Evolutionary conservation across 2,797 vertebrate species (phyloP), one percentile per base, ranked within the genome.

Genomic region (Tangara arthus): DNA sequence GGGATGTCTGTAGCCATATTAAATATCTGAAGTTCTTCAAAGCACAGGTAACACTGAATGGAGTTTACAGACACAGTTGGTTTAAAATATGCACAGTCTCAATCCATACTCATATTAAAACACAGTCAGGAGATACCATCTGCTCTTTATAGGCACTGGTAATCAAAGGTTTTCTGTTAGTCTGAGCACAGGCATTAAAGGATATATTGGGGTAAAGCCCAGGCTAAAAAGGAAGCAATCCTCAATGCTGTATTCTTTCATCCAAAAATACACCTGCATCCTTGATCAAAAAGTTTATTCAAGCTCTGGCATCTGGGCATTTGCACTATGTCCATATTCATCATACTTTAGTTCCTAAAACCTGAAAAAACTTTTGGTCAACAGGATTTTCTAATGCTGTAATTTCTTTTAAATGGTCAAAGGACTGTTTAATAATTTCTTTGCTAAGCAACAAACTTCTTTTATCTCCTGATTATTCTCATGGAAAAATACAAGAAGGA

Each of bases 11-110:
- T 30, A 94, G 91, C 82, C 92, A 76, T 96, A 96, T 93, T 92
- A 94, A 96, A 95, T 95, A 93, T 79, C 70, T 2, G 14, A 86
- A 88, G 85, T 60, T 90, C 96, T 96, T 96, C 95, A 97, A 97
- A 96, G 93, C 80, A 60, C 82, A 96, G 87, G 93, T 96, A 94
- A 87, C 56, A 60, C 41, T 82, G 85, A 77, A 95, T 86, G 63
- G 87, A 91, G 39, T 96, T 96, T 82, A 90, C 87, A 97, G 95
- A 82, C 89, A 91, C 69, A 89, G 41, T 8, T 91, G 77, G 60
- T 91, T 82, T 93, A 68, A 83, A 93, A 59, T 88, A 93, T 57
- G 85, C 76, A 82, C 20, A 2, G 91, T 57, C 82, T 89, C 88
- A 93, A 71, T 55, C 85, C 85, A 76, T 61, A 47, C 77, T 80